Evolutionary conservation across 2,113 vertebrate species (phyloP), one percentile per base, ranked within the genome.

Genomic region (Nyctibius bracteatus): DNA sequence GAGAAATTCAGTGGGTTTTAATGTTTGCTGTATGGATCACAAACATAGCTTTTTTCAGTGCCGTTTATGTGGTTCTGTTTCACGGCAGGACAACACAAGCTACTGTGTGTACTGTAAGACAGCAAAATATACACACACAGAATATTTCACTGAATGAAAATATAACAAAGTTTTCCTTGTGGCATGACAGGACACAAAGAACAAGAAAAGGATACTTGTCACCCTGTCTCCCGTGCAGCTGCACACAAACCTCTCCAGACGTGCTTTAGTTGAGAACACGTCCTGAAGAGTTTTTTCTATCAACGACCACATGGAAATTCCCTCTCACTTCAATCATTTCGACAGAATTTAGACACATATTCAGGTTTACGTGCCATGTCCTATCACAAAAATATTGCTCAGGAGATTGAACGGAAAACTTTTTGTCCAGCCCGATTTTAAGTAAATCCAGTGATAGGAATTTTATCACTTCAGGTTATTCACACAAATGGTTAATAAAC

Each of bases 231-330:
- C 46, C 6, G 14, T 17, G 24, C 67, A 78, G 63, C 51, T 20
- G 17, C 4, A 63, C 66, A 46, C 39, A 47, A 68, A 65, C 35
- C 37, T 57, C 58, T 41, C 67, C 67, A 49, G 39, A 43, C 19
- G 28, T 0, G 13, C 55, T 46, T 67, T 25, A 41, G 8, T 5
- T 31, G 37, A 67, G 28, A 59, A 39, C 16, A 3, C 0, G 5
- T 25, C 71, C 58, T 11, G 4, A 51, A 62, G 39, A 79, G 30
- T 2, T 65, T 71, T 59, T 46, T 63, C 63, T 31, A 15, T 73
- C 35, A 77, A 3, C 8, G 15, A 15, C 23, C 33, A 57, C 19
- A 5, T n/a, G 41, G 75, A 78, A 71, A 55, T 90, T 37, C 72
- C 35, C 51, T 86, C 35, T 57, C 61, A 5, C 46, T 85, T 89